Evolutionary conservation across 2,797 vertebrate species (phyloP).

Genomic region (Etheostoma perlongum): DNA sequence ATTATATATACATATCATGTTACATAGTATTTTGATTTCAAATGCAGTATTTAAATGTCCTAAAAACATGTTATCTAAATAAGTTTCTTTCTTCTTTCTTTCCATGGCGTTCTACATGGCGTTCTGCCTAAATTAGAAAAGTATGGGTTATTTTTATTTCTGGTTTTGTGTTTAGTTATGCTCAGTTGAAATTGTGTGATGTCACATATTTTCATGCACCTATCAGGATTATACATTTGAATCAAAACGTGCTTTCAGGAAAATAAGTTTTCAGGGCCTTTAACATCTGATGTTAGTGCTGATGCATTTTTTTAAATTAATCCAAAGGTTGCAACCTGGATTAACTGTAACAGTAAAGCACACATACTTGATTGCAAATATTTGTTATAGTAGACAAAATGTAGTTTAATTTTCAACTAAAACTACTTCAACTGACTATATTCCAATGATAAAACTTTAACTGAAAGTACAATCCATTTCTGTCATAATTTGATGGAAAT

Average conservation of each 20-base stretch:
- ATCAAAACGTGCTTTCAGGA: too few relatives aligned
- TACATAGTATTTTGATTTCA: background rate
- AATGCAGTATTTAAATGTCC: background rate
- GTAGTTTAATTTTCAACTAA: background rate
- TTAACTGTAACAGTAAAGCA: background rate
- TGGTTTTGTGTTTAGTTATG: too few relatives aligned
- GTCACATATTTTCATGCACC: too few relatives aligned
- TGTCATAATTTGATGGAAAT: background rate
- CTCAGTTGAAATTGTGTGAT: too few relatives aligned
- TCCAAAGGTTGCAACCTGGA: constrained; percentile 16
- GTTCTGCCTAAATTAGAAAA: too few relatives aligned
- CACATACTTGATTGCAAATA: constrained; percentile 1
- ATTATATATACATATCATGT: background rate
- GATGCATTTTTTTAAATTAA: constrained; percentile 1
- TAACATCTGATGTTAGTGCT: background rate
- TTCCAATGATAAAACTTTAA: background rate
- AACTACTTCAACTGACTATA: background rate
- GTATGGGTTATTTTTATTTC: too few relatives aligned
- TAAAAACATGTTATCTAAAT: background rate
- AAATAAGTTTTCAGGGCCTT: background rate
- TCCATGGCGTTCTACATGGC: background rate
- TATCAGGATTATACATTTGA: too few relatives aligned
- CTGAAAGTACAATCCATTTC: background rate
- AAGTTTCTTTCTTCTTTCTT: background rate
- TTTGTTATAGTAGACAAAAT: constrained; percentile 1